phyloP scores from a whole-genome alignment of 2,888 invertebrate genomes.

The Drosophila tripunctata region DNA sequence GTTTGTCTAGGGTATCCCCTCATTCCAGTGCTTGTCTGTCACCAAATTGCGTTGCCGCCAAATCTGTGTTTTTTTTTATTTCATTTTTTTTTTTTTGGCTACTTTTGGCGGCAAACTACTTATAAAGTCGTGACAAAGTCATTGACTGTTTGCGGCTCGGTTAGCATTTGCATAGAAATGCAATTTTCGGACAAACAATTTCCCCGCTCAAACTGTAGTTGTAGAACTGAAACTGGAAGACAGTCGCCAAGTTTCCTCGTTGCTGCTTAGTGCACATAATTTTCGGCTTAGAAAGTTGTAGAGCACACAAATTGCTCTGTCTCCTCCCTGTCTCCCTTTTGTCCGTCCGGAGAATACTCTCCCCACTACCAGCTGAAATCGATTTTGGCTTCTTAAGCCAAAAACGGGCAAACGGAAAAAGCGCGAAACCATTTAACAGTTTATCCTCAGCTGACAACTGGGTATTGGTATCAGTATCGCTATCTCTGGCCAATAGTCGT shows the following conservation, averaged over 20 bases:
- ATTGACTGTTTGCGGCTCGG: slow-evolving; percentile 71
- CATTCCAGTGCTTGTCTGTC: slow-evolving; percentile 21
- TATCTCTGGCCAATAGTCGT: slow-evolving; percentile 48
- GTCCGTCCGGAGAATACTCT: not conserved
- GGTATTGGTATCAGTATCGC: slow-evolving; percentile 8
- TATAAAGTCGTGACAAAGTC: slow-evolving; percentile 79
- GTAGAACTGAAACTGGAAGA: slow-evolving; percentile 1
- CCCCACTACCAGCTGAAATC: slow-evolving; percentile 43
- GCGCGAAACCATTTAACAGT: slow-evolving; percentile 67
- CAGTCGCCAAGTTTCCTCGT: slow-evolving; percentile 42
- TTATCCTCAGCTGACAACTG: slow-evolving; percentile 60
- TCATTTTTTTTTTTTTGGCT: slow-evolving; percentile 33
- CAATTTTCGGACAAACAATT: slow-evolving; percentile 69
- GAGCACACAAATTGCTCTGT: slow-evolving; percentile 53
- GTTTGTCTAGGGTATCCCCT: slow-evolving; percentile 35
- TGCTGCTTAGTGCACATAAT: slow-evolving; percentile 68
- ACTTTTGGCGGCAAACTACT: slow-evolving; percentile 67
- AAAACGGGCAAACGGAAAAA: slow-evolving; percentile 16
- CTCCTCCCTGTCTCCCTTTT: not conserved
- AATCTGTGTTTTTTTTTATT: not conserved
- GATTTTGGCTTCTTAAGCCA: slow-evolving; percentile 63
- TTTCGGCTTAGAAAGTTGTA: slow-evolving; percentile 77
- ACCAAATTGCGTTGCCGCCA: slow-evolving; percentile 30
- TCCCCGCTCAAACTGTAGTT: not conserved
- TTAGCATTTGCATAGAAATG: slow-evolving; percentile 77